Conservation (phyloP, 2,797 vertebrate genomes). For the Aplochiton taeniatus region DNA sequence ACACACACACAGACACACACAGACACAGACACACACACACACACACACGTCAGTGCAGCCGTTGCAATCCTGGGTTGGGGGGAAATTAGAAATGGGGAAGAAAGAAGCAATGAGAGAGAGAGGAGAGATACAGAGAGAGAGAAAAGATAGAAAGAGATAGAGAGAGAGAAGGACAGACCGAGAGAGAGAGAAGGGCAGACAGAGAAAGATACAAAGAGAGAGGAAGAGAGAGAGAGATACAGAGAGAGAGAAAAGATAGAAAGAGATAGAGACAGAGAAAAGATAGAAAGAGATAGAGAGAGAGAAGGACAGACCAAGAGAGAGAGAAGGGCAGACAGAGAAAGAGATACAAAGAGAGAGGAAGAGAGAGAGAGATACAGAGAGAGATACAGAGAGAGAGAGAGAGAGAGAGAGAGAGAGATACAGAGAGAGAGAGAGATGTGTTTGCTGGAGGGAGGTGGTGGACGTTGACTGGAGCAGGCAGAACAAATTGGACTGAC, state of each 20-base stretch:
- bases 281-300: not conserved
- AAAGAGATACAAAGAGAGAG: not conserved
- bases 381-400: not conserved
- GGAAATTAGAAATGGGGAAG: conserved; percentile 48
- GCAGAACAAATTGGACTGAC: conserved; percentile 65
- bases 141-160: not conserved
- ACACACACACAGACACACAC: conserved; percentile 21
- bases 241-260: conserved; percentile 23
- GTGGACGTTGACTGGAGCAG: conserved; percentile 51
- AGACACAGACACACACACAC: conserved; percentile 3
- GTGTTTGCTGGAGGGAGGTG: conserved; percentile 49
- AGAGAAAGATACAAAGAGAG: conserved; percentile 24
- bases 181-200: not conserved
- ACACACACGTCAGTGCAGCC: conserved; percentile 9
- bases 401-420: conserved; percentile 16
- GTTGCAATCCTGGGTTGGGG: conserved; percentile 32
- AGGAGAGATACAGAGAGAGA: not conserved
- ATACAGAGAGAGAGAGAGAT: conserved; percentile 15
- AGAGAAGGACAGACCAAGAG: not conserved
- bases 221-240: not conserved
- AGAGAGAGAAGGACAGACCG: not conserved
- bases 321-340: not conserved
- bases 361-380: not conserved
- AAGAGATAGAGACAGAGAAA: not conserved
- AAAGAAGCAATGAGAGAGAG: conserved; percentile 38